These are phyloP conservation scores for Drosophila ogumai DNA, from an alignment of 1,140 invertebrate species.

Conservation along the genomic window DNA sequence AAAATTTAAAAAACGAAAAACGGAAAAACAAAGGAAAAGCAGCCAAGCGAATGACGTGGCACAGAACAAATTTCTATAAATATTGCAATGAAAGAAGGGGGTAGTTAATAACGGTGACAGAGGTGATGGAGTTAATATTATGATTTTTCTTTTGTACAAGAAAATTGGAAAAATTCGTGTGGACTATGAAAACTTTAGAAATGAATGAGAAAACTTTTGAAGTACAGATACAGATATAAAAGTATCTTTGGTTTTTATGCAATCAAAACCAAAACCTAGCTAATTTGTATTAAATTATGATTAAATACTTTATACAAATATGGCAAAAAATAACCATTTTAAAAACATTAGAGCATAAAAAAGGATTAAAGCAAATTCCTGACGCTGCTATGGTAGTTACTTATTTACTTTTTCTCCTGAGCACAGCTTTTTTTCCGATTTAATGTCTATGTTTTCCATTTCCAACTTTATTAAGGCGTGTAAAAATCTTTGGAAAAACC, in stretches of 20 bases:
- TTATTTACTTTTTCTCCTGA: neutral
- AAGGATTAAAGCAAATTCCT: neutral
- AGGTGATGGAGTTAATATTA: neutral
- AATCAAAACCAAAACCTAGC: no score
- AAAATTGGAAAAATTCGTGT: neutral
- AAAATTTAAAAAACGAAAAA: constrained; percentile 1
- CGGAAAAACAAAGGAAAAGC: constrained; percentile 54
- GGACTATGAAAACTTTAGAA: no score
- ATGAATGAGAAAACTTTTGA: no score
- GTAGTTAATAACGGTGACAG: constrained; percentile 24
- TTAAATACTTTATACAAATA: neutral
- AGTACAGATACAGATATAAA: no score
- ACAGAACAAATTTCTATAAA: constrained; percentile 33
- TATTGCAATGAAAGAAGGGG: neutral
- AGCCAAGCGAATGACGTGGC: constrained; percentile 40
- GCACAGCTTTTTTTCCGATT: neutral
- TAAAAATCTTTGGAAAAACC: constrained; percentile 15
- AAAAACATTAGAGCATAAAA: neutral
- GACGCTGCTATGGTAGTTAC: no score
- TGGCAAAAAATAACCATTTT: neutral
- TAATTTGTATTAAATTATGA: neutral
- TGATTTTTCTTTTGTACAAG: neutral
- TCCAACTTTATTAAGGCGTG: constrained; percentile 40
- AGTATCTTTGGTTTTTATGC: no score
- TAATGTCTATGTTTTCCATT: neutral